Base-by-base conservation (phyloP, 2,888 invertebrate genomes). In the Pasiphila rectangulata region DNA sequence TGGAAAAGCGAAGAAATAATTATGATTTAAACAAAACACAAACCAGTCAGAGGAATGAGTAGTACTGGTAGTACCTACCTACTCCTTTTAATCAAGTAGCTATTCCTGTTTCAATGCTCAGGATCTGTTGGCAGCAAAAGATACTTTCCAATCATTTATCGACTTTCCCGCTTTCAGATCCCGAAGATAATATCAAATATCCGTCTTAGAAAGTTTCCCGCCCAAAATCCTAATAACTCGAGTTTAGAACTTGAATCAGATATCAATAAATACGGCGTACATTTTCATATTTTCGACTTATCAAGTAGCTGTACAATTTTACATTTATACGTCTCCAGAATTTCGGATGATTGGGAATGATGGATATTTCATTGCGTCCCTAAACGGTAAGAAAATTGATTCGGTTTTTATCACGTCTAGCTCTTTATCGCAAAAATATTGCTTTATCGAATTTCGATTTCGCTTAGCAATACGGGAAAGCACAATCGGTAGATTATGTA, bases 121-220 rank as follows among this genome's bases (percentile, higher is more conserved):
- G 6, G 21, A 23, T 30, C 30, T 29, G 29, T 7, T 16, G n/a
- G 30, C 30, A 6, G 27, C 10, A 19, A 19, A 32, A 17, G n/a
- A 9, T 16, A 6, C 16, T 32, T 32, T 38, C 12, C 37, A 47
- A 32, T 37, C 16, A 41, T 38, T 42, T 36, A 29, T 12, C 29
- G 35, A 41, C 2, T 16, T 19, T 20, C 30, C 3, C 39, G 21
- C 10, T 17, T 21, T 13, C 39, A 19, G 39, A 39, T 27, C 20
- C 38, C 30, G 19, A 25, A 37, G 32, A 39, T 46, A 46, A 54
- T 44, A 52, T 40, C 42, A 47, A 56, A 56, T 52, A 52, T 57
- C 56, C 56, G 54, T 40, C 17, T 27, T 21, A 30, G 34, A 45
- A 43, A 29, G 32, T 40, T 51, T 40, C 25, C 17, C 48, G 27